Conservation (phyloP, 2,113 vertebrate genomes). For the Odocoileus virginianus region DNA sequence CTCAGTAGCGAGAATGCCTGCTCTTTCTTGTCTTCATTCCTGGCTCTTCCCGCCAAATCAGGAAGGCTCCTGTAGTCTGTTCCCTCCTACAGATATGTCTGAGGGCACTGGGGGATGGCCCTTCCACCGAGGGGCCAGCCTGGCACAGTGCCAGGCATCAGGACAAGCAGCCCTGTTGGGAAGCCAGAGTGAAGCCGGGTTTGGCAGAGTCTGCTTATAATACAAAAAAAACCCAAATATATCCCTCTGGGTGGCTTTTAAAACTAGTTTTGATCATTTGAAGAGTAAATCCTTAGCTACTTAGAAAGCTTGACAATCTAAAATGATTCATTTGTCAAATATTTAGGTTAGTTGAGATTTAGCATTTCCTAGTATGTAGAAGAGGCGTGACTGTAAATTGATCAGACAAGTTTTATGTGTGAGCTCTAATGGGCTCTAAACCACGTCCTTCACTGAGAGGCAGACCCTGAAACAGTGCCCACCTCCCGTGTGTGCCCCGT, state of each 20-base stretch:
- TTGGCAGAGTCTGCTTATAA: neutral
- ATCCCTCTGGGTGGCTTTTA: neutral
- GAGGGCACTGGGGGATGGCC: neutral
- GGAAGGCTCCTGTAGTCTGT: neutral
- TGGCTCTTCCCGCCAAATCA: neutral
- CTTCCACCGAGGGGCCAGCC: neutral
- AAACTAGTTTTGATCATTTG: conserved; percentile 37
- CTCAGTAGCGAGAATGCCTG: neutral
- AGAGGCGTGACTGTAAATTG: neutral
- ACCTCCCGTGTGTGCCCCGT: neutral
- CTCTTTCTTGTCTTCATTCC: neutral
- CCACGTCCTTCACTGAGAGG: neutral
- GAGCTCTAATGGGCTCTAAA: neutral
- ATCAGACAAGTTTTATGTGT: neutral
- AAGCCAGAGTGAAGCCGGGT: neutral
- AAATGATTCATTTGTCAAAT: conserved; percentile 44
- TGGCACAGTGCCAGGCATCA: neutral
- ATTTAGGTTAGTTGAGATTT: conserved; percentile 37
- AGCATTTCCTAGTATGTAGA: neutral
- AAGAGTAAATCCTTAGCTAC: conserved; percentile 21
- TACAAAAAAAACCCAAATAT: neutral
- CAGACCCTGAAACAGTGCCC: neutral
- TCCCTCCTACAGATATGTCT: fast-evolving
- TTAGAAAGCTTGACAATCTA: conserved; percentile 27
- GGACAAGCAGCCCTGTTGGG: neutral